phyloP scores from a whole-genome alignment of 2,113 vertebrate species.

The Stigmatopora argus region DNA sequence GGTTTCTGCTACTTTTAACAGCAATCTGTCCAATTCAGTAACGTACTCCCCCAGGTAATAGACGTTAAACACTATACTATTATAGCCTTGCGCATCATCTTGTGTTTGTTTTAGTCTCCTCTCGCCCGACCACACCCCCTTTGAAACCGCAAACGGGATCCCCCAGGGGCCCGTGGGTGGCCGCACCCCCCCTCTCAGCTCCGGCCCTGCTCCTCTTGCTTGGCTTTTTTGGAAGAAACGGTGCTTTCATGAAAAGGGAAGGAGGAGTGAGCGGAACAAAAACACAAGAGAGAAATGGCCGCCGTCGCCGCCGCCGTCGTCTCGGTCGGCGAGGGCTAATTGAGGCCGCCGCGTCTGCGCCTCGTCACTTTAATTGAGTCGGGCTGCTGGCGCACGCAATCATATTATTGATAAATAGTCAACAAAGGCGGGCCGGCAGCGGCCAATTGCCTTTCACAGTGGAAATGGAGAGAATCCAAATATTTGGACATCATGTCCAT shows the following conservation, averaged over 20 bases:
- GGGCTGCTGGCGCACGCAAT: constrained; percentile 29
- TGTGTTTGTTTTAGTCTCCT: too few relatives aligned
- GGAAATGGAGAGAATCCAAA: constrained; percentile 51
- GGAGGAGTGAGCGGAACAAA: background rate
- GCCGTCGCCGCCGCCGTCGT: constrained; percentile 16
- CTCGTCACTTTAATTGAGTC: constrained; percentile 54
- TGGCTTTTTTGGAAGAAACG: constrained; percentile 25
- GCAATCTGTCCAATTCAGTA: too few relatives aligned
- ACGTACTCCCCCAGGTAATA: too few relatives aligned
- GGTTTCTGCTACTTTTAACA: too few relatives aligned
- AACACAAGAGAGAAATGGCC: constrained; percentile 45
- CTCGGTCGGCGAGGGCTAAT: constrained; percentile 45
- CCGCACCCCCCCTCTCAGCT: too few relatives aligned
- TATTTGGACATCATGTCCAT: constrained; percentile 43
- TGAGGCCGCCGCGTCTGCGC: constrained; percentile 51
- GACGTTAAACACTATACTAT: too few relatives aligned
- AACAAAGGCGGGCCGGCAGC: constrained; percentile 15
- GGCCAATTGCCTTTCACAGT: constrained; percentile 54
- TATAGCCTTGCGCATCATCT: too few relatives aligned
- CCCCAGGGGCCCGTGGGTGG: too few relatives aligned
- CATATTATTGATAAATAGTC: background rate
- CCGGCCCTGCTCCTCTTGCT: too few relatives aligned
- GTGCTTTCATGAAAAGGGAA: constrained; percentile 28
- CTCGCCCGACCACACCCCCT: too few relatives aligned
- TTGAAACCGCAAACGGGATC: too few relatives aligned